A percentile compares a stretch with the other conserved stretches of the same genome.
Conservation (phyloP, 1,140 invertebrate genomes). For the Tetragonula clypearis region DNA sequence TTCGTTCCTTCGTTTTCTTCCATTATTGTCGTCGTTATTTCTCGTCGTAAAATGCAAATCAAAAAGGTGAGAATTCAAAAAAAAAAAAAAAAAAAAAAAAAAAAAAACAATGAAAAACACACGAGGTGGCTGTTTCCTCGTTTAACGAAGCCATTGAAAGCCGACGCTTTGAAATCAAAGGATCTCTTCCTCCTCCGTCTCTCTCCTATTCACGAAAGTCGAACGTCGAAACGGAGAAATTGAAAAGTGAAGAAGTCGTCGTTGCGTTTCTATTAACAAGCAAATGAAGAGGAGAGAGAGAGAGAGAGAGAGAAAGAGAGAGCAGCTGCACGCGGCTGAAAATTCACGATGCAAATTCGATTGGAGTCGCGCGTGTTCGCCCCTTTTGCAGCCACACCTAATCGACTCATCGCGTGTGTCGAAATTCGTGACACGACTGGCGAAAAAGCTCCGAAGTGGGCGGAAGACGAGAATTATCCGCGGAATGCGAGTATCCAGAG, state of each 20-base stretch:
- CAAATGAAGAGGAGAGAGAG: no score
- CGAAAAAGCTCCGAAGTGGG: neutral
- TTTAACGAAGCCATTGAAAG: neutral
- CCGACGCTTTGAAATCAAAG: neutral
- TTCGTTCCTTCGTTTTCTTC: neutral
- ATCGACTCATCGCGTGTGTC: neutral
- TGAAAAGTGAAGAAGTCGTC: no score
- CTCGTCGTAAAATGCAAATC: neutral
- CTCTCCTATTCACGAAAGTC: no score
- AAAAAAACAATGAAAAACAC: neutral
- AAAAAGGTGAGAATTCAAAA: neutral
- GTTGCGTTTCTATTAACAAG: no score
- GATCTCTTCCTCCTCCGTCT: no score
- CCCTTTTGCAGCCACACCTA: no score
- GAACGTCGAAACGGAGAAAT: no score
- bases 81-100: no score
- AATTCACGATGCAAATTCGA: constrained; percentile 2
- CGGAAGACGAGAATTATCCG: neutral
- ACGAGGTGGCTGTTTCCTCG: no score
- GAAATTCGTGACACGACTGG: neutral
- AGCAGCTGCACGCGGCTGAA: neutral
- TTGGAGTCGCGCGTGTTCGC: neutral
- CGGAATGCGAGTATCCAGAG: neutral
- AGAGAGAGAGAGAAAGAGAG: no score
- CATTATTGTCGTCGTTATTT: neutral